A percentile compares a stretch with the other conserved stretches of the same genome.
Conservation (phyloP, 2,113 vertebrate genomes). For the Oreocharis arfaki region DNA sequence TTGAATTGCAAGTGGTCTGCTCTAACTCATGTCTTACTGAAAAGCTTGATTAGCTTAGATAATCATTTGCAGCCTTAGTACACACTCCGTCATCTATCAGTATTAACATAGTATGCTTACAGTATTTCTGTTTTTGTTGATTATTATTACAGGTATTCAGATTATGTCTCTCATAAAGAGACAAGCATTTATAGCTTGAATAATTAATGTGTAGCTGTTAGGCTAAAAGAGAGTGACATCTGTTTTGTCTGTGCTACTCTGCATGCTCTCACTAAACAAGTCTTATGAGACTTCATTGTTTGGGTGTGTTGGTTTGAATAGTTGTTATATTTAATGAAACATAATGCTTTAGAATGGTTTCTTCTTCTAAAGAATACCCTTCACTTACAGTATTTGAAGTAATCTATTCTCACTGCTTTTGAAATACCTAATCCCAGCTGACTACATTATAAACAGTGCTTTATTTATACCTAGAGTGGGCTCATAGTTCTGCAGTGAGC, state of each 20-base stretch:
- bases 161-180: neutral
- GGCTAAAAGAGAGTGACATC: neutral
- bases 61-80: neutral
- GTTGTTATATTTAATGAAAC: neutral
- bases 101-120: neutral
- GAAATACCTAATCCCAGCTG: neutral
- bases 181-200: neutral
- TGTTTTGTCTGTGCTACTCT: neutral
- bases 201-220: neutral
- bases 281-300: conserved; percentile 7
- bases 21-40: neutral
- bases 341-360: neutral
- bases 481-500: neutral
- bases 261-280: neutral
- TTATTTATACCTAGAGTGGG: neutral
- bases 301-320: conserved; percentile 21
- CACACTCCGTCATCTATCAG: neutral
- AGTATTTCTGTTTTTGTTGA: neutral
- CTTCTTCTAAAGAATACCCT: neutral
- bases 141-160: neutral
- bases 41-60: neutral
- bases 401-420: neutral
- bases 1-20: neutral
- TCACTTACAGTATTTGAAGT: neutral
- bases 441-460: neutral